A percentile compares a stretch with the other conserved stretches of the same genome.
Conservation (phyloP, 1,140 invertebrate species). For the Cyrtorhinus lividipennis region DNA sequence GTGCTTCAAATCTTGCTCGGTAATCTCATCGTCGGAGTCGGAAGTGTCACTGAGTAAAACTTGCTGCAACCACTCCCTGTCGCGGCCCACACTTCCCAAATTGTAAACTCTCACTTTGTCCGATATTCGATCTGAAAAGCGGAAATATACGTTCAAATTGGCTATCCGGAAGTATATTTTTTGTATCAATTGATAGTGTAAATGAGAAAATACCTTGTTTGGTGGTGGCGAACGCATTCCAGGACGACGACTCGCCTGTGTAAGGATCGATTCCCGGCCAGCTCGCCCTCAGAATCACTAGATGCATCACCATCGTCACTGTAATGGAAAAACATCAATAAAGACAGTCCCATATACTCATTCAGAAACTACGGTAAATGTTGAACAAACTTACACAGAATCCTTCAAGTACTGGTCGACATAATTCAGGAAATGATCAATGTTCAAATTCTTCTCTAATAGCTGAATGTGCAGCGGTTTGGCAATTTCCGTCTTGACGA, state of each 20-base stretch:
- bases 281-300: slow-evolving; percentile 28
- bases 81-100: slow-evolving; percentile 59
- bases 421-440: slow-evolving; percentile 65
- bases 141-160: slow-evolving; percentile 7
- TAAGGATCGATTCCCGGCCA: slow-evolving; percentile 15
- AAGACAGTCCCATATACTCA: too few relatives aligned
- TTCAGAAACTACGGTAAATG: too few relatives aligned
- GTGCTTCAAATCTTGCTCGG: slow-evolving; percentile 54
- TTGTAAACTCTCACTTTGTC: slow-evolving; percentile 68
- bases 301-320: slow-evolving; percentile 26
- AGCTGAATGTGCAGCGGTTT: slow-evolving; percentile 74
- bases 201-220: slow-evolving; percentile 45
- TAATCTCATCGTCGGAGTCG: slow-evolving; percentile 39
- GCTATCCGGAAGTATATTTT: too few relatives aligned
- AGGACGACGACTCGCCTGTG: slow-evolving; percentile 21
- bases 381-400: too few relatives aligned
- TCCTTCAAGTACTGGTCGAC: slow-evolving; percentile 45
- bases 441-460: slow-evolving; percentile 62
- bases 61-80: slow-evolving; percentile 67
- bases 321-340: neutral
- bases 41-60: slow-evolving; percentile 56
- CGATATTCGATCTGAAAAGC: slow-evolving; percentile 53
- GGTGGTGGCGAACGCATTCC: slow-evolving; percentile 42
- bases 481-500: slow-evolving; percentile 41
- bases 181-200: too few relatives aligned